Conservation (phyloP, 2,797 vertebrate genomes). For the Acipenser oxyrinchus region DNA sequence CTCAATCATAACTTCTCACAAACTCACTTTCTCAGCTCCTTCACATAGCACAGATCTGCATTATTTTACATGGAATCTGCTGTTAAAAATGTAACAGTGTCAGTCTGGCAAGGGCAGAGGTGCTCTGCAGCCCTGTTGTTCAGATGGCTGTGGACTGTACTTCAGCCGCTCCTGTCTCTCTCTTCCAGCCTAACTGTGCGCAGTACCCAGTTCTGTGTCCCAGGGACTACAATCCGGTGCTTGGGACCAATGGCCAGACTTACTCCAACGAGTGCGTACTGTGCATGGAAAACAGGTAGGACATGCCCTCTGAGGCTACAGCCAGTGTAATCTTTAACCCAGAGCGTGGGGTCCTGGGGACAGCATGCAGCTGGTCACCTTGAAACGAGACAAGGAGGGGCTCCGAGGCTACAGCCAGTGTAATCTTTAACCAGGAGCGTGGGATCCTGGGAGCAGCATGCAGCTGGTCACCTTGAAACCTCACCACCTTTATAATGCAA, state of each 20-base stretch:
- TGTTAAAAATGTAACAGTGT: too few relatives aligned
- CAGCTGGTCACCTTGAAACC: constrained; percentile 10
- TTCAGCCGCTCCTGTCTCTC: too few relatives aligned
- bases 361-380: constrained; percentile 9
- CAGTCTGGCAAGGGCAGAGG: too few relatives aligned
- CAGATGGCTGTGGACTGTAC: too few relatives aligned
- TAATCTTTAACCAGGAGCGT: too few relatives aligned
- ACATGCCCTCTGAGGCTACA: not conserved
- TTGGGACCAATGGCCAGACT: constrained; percentile 16
- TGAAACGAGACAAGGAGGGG: not conserved
- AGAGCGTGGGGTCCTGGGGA: not conserved
- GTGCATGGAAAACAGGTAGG: constrained; percentile 21
- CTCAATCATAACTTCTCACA: too few relatives aligned
- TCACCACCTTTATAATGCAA: not conserved
- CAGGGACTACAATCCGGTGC: constrained; percentile 22
- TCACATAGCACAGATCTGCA: too few relatives aligned
- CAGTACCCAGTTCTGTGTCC: constrained; percentile 2
- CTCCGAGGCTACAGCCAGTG: too few relatives aligned
- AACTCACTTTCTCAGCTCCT: too few relatives aligned
- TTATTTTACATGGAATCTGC: too few relatives aligned
- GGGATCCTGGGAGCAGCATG: too few relatives aligned
- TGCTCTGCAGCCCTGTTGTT: too few relatives aligned
- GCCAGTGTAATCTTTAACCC: constrained; percentile 11
- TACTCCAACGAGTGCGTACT: constrained; percentile 29
- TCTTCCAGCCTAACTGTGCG: constrained; percentile 6